phyloP scores from a whole-genome alignment of 2,113 vertebrate species.

The Phrynosoma blainvillii region DNA sequence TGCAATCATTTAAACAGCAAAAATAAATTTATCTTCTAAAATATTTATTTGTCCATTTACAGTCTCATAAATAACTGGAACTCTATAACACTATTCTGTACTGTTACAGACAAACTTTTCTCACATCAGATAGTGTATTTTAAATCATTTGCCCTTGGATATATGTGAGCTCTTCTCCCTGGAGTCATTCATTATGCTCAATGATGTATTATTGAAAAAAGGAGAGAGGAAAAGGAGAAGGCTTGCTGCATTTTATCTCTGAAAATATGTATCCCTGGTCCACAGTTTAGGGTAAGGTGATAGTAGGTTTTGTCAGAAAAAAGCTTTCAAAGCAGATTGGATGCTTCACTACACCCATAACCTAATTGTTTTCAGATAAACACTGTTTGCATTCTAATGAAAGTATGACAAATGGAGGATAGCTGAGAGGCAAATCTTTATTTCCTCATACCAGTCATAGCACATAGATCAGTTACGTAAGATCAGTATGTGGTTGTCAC shows the following conservation, averaged over 20 bases:
- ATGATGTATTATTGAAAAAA: neutral
- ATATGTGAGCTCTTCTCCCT: neutral
- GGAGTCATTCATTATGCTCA: neutral
- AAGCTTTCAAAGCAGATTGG: neutral
- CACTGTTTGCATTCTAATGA: neutral
- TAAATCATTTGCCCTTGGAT: neutral
- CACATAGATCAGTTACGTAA: neutral
- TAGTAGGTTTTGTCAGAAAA: neutral
- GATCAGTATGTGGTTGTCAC: constrained; percentile 9
- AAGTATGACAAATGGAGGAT: neutral
- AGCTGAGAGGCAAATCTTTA: neutral
- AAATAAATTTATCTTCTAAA: neutral
- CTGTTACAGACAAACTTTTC: accelerated
- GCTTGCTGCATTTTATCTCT: neutral
- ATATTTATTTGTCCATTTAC: neutral
- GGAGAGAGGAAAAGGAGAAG: neutral
- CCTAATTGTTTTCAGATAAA: neutral
- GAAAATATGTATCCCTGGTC: neutral
- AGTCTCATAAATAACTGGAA: neutral
- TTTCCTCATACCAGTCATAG: constrained; percentile 1
- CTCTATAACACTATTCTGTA: neutral
- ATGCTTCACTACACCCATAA: neutral
- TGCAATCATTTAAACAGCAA: neutral
- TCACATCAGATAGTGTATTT: neutral
- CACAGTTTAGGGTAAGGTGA: neutral